phyloP scores from a whole-genome alignment of 2,113 vertebrate species.

The Sylvia atricapilla region DNA sequence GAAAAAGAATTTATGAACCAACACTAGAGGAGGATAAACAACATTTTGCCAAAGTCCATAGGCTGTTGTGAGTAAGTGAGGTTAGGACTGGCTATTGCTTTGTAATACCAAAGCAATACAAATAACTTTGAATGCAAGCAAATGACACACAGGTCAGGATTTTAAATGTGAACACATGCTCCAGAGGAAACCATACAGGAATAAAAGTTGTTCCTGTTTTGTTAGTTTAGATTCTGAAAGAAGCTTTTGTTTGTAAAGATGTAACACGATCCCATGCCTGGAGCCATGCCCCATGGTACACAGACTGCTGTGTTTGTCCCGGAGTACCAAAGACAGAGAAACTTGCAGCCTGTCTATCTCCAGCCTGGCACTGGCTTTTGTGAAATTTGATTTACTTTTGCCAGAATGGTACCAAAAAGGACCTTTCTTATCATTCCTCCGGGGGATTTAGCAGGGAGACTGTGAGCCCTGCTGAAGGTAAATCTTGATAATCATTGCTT shows the following conservation, averaged over 20 bases:
- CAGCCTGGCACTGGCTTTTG: constrained; percentile 72
- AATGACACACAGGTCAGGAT: constrained; percentile 61
- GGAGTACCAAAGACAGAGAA: constrained; percentile 63
- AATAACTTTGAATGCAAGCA: constrained; percentile 58
- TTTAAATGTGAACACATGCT: constrained; percentile 74
- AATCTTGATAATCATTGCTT: constrained; percentile 53
- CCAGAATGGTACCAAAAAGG: constrained; percentile 66
- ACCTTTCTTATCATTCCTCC: constrained; percentile 55
- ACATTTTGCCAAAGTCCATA: constrained; percentile 10
- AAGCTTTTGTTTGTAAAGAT: constrained; percentile 80
- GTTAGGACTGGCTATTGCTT: neutral
- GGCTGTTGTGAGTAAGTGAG: constrained; percentile 22
- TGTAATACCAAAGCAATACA: constrained; percentile 54
- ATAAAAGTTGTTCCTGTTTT: constrained; percentile 75
- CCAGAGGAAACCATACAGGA: constrained; percentile 61
- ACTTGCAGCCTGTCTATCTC: constrained; percentile 68
- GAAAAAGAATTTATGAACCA: constrained; percentile 16
- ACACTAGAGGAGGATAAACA: neutral
- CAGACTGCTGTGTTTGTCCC: constrained; percentile 72
- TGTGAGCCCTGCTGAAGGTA: constrained; percentile 28
- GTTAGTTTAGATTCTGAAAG: constrained; percentile 78
- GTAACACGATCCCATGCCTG: constrained; percentile 73
- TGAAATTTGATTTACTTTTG: constrained; percentile 67
- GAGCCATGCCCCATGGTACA: constrained; percentile 72
- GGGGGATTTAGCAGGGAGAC: constrained; percentile 50